phyloP scores from a whole-genome alignment of 2,888 invertebrate genomes.

The Parthenolecanium corni region DNA sequence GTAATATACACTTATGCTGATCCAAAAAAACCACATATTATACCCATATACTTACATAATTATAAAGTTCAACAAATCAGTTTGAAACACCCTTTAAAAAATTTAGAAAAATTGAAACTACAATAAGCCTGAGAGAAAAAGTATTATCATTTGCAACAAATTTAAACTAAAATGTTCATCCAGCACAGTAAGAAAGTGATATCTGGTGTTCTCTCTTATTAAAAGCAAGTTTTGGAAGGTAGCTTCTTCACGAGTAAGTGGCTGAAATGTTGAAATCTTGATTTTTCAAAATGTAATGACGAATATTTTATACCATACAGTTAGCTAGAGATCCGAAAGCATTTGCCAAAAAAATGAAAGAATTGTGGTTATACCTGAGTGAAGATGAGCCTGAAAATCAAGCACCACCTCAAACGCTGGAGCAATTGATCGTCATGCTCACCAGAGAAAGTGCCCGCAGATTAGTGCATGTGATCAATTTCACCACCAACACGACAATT shows the following conservation, averaged over 20 bases:
- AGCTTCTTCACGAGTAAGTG: too few relatives aligned
- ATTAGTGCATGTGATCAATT: slow-evolving; percentile 66
- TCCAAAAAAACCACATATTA: background rate
- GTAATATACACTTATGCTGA: too few relatives aligned
- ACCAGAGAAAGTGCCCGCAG: slow-evolving; percentile 66
- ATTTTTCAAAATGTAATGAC: too few relatives aligned
- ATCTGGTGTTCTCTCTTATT: too few relatives aligned
- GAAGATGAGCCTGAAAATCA: slow-evolving; percentile 75
- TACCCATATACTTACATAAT: background rate
- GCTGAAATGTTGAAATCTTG: too few relatives aligned
- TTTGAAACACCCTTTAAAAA: background rate
- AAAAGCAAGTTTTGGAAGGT: too few relatives aligned
- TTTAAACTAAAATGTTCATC: too few relatives aligned
- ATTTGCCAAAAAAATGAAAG: slow-evolving; percentile 54
- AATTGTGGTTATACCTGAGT: slow-evolving; percentile 58
- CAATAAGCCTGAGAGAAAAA: too few relatives aligned
- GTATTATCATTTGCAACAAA: too few relatives aligned
- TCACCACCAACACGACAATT: slow-evolving; percentile 47
- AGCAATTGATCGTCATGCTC: slow-evolving; percentile 61
- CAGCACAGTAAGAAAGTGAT: too few relatives aligned
- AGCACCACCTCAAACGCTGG: slow-evolving; percentile 62
- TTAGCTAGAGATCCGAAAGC: slow-evolving; percentile 69
- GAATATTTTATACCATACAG: too few relatives aligned
- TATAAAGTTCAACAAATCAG: background rate
- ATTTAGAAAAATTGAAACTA: too few relatives aligned